Percentiles rank a stretch among this genome's conserved stretches.
phyloP scores from a whole-genome alignment of 2,797 vertebrate species.

The Monodelphis domestica region DNA sequence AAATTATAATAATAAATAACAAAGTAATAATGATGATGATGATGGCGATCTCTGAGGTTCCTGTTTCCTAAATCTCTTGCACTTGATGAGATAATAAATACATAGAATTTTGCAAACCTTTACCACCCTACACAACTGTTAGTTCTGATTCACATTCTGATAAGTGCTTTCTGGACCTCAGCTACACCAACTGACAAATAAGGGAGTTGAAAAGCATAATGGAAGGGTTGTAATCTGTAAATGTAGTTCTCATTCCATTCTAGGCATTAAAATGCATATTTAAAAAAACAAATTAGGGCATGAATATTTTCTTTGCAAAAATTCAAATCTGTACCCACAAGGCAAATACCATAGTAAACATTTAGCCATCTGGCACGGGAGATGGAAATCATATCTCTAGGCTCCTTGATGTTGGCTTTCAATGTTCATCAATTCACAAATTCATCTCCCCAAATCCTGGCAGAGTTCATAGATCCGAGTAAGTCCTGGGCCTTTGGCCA shows the following conservation, averaged over 20 bases:
- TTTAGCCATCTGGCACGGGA: background rate
- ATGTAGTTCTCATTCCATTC: background rate
- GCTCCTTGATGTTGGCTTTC: background rate
- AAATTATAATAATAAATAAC: background rate
- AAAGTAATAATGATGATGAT: background rate
- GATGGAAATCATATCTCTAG: background rate
- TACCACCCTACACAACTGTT: background rate
- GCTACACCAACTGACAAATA: background rate
- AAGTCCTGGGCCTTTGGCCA: background rate
- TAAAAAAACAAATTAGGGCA: background rate
- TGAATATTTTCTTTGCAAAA: background rate
- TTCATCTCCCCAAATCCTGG: background rate
- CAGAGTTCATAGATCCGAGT: background rate
- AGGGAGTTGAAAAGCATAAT: background rate
- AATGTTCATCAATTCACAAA: background rate
- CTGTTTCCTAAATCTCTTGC: background rate
- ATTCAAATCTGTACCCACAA: background rate
- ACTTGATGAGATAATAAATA: background rate
- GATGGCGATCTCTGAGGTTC: background rate
- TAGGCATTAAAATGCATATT: background rate
- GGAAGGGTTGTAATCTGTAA: background rate
- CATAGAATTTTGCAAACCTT: background rate
- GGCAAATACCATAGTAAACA: background rate
- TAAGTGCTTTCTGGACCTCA: background rate
- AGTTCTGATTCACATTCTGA: background rate